phyloP scores from a whole-genome alignment of 1,140 invertebrate genomes.

The Drosophila tsacasi region DNA sequence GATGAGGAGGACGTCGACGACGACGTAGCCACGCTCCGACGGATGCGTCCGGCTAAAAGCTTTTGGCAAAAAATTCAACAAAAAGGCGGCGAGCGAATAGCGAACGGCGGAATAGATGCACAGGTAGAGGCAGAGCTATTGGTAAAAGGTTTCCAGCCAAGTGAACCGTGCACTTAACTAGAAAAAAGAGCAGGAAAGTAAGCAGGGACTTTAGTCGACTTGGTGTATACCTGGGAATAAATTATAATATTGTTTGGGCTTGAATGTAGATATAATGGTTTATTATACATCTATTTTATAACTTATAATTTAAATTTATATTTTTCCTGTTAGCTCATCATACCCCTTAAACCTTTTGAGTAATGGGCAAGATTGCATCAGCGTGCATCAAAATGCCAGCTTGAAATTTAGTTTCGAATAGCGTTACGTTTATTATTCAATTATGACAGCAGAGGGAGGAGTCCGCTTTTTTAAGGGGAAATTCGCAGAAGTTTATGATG shows the following conservation, averaged over 20 bases:
- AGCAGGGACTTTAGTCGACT: background rate
- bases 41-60: slow-evolving; percentile 74
- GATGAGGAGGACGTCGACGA: slow-evolving; percentile 7
- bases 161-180: slow-evolving; percentile 59
- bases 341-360: background rate
- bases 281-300: no score
- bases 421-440: slow-evolving; percentile 64
- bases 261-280: background rate
- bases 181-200: background rate
- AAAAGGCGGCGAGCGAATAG: slow-evolving; percentile 35
- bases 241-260: no score
- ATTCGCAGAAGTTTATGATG: background rate
- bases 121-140: slow-evolving; percentile 53
- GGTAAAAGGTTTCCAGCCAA: slow-evolving; percentile 66
- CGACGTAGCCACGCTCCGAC: slow-evolving; percentile 56
- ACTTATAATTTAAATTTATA: no score
- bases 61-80: slow-evolving; percentile 66
- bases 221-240: background rate
- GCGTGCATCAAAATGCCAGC: slow-evolving; percentile 52
- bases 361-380: slow-evolving; percentile 28
- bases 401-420: slow-evolving; percentile 56
- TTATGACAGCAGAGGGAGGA: slow-evolving; percentile 37
- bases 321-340: background rate
- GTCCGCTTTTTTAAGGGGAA: slow-evolving; percentile 7
- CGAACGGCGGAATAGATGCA: slow-evolving; percentile 39